Evolutionary conservation across 92 coral and sea anemone species (phyloP), one percentile per base, ranked within the genome.

Genomic region (Anthopleura xanthogrammica): DNA sequence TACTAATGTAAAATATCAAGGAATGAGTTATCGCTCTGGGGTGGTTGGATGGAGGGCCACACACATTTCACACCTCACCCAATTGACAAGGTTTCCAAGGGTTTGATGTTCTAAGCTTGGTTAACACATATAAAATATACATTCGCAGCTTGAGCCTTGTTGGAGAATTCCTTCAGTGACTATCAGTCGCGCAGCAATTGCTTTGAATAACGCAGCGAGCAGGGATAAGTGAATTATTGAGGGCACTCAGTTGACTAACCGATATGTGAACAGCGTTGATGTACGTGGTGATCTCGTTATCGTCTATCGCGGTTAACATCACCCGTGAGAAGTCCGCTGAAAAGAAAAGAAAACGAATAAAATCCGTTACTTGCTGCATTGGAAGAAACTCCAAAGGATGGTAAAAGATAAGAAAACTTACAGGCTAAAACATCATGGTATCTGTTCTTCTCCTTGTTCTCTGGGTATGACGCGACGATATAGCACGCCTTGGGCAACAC

Each of bases 251-350:
- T 48, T 17, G 60, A 87, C 98, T 76, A 80, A 96, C 99, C 77
- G 97, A 90, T 82, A 96, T 90, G 70, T 89, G 95, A 16, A 96
- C 99, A 16, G 99, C 99, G 79, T 96, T 96, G 17, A 96, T 96
- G 83, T 96, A 96, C 7, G 99, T 92, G 4, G 93, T 89, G 52
- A 86, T 60, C n/a, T 96, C 99, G 50, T 92, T 96, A 62, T 96
- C 99, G 54, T 96, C 99, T 79, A 92, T 88, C 22, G 96, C 96
- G 55, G 94, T 90, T 72, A 96, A 86, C 41, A 88, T 74, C 40
- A 96, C 99, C 50, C 99, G 90, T 12, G 90, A 90, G 88, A 90
- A 95, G 84, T 96, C 99, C 88, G 99, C 99, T 96, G 92, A 64
- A 70, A 72, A 76, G 6, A 42, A 12, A 71, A n/a, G 50, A 3